phyloP scores from a whole-genome alignment of 2,888 invertebrate genomes.

The Buathra laborator region DNA sequence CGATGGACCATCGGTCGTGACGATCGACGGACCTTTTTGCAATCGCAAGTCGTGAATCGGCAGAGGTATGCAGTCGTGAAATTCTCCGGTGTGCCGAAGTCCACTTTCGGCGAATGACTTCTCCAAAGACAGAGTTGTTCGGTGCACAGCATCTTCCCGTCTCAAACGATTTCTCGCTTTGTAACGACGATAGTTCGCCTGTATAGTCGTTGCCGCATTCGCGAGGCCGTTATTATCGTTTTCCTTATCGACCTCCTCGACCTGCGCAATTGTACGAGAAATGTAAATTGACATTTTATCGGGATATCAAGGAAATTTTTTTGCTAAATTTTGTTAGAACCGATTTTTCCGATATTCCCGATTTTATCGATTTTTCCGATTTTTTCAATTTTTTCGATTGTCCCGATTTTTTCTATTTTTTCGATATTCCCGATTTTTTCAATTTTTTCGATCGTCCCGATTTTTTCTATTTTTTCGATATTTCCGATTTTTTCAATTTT shows the following conservation, averaged over 20 bases:
- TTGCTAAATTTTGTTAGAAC: no score
- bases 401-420: no score
- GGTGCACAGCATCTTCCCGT: constrained; percentile 79
- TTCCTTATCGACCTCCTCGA: constrained; percentile 40
- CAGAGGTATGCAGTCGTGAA: constrained; percentile 83
- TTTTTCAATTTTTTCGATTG: no score
- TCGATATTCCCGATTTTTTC: no score
- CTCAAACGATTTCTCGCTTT: constrained; percentile 76
- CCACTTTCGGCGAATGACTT: constrained; percentile 69
- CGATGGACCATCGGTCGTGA: neutral
- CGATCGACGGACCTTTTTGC: constrained; percentile 13
- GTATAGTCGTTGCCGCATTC: constrained; percentile 73
- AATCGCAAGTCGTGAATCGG: constrained; percentile 72
- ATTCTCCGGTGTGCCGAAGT: constrained; percentile 83
- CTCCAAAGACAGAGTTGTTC: constrained; percentile 72
- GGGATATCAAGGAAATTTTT: no score
- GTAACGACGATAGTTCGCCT: constrained; percentile 74
- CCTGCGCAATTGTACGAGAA: constrained; percentile 61
- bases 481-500: no score
- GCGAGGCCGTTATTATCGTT: constrained; percentile 47
- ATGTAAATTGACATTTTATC: neutral
- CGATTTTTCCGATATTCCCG: no score
- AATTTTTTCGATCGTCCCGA: no score
- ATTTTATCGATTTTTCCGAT: no score
- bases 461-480: no score